phyloP scores from a whole-genome alignment of 2,888 invertebrate genomes.

The Craniophora ligustri region DNA sequence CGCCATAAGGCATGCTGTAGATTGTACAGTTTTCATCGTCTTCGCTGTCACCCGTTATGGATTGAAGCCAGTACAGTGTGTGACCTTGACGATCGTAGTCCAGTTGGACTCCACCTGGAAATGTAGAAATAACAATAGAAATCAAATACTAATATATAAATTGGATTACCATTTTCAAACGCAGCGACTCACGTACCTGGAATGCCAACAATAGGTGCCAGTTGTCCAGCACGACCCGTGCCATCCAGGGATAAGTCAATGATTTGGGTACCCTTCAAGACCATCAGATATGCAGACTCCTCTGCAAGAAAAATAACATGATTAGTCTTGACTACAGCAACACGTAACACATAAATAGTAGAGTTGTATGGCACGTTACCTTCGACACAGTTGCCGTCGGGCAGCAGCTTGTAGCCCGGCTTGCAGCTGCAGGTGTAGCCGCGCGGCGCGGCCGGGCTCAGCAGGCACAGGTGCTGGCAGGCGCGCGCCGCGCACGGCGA shows the following conservation, averaged over 20 bases:
- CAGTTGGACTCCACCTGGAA: conserved; percentile 94
- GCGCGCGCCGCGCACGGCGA: conserved; percentile 91
- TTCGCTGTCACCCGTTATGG: conserved; percentile 90
- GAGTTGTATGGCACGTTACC: conserved; percentile 62
- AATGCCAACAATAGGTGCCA: conserved; percentile 96
- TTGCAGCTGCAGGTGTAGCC: conserved; percentile 97
- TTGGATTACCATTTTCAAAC: not conserved
- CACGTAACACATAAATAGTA: not conserved
- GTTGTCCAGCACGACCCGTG: conserved; percentile 92
- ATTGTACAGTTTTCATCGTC: conserved; percentile 96
- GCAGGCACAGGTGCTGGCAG: conserved; percentile 97
- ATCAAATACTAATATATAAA: not conserved
- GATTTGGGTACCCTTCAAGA: conserved; percentile 96
- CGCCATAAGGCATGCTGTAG: conserved; percentile 94
- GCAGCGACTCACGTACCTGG: conserved; percentile 68
- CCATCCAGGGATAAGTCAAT: conserved; percentile 94
- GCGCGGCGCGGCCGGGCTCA: conserved; percentile 92
- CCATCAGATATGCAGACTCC: conserved; percentile 96
- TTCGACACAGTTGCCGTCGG: conserved; percentile 92
- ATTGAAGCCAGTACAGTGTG: conserved; percentile 96
- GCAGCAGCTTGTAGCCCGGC: conserved; percentile 92
- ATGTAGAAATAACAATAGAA: not conserved
- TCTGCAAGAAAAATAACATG: conserved; percentile 84
- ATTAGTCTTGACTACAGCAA: not conserved
- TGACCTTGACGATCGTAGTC: conserved; percentile 97